A percentile compares a stretch with the other conserved stretches of the same genome.
Evolutionary conservation across 2,888 invertebrate species (phyloP).

Genomic region (Lasioglossum zephyrum): DNA sequence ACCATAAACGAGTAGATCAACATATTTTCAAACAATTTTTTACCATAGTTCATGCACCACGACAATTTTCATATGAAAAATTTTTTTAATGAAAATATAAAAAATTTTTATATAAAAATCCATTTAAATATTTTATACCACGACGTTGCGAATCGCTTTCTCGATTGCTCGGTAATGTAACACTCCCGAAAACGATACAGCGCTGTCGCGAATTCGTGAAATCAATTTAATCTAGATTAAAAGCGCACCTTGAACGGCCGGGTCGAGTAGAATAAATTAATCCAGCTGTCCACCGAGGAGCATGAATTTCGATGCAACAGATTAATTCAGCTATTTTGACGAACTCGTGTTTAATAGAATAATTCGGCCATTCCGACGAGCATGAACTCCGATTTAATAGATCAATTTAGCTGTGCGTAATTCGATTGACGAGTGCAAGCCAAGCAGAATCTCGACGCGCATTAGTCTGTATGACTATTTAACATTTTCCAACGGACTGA

Average conservation of each 20-base stretch:
- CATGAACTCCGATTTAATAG: constrained; percentile 1
- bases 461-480: not conserved
- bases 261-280: not conserved
- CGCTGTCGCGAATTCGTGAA: not conserved
- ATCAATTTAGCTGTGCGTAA: not conserved
- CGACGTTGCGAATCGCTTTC: not conserved
- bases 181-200: not conserved
- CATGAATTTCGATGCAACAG: not conserved
- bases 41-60: too few relatives aligned
- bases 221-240: not conserved
- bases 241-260: too few relatives aligned
- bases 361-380: not conserved
- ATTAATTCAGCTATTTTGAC: constrained; percentile 3
- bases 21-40: too few relatives aligned
- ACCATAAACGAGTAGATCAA: too few relatives aligned
- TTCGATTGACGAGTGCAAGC: constrained; percentile 4
- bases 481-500: not conserved
- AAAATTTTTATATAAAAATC: too few relatives aligned
- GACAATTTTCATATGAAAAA: too few relatives aligned
- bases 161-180: not conserved
- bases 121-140: too few relatives aligned
- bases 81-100: too few relatives aligned
- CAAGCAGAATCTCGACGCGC: not conserved
- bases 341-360: not conserved
- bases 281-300: not conserved